These are phyloP conservation scores for Girardinus metallicus DNA, from an alignment of 2,797 vertebrate species.

Conservation along the genomic window DNA sequence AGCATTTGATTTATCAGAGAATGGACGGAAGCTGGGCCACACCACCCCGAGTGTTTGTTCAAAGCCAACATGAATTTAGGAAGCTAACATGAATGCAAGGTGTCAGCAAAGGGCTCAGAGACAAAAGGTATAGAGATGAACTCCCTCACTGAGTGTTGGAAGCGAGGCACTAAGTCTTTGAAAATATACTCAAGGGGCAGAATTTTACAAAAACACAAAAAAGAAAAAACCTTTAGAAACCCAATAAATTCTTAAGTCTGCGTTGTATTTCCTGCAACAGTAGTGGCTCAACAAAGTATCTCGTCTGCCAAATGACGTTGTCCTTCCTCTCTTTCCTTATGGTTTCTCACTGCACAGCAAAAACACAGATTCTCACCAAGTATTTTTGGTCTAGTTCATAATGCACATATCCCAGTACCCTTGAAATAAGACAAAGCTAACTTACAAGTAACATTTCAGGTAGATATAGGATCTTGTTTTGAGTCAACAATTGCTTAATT, in stretches of 20 bases:
- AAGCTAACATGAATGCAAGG: slow-evolving; percentile 75
- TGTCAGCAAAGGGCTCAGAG: slow-evolving; percentile 74
- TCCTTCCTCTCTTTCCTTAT: slow-evolving; percentile 70
- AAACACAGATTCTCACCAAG: too few species aligned
- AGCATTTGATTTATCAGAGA: slow-evolving; percentile 77
- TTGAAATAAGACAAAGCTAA: too few species aligned
- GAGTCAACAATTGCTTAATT: too few species aligned
- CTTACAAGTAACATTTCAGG: too few species aligned
- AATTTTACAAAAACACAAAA: not conserved
- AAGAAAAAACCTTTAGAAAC: not conserved
- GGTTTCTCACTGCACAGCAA: slow-evolving; percentile 58
- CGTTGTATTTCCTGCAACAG: slow-evolving; percentile 3
- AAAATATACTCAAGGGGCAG: not conserved
- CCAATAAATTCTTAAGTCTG: not conserved
- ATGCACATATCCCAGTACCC: too few species aligned
- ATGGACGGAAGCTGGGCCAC: slow-evolving; percentile 75
- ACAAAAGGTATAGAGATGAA: slow-evolving; percentile 61
- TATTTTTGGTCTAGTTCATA: too few species aligned
- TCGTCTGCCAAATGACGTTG: slow-evolving; percentile 64
- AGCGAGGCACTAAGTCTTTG: slow-evolving; percentile 33
- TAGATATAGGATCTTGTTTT: too few species aligned
- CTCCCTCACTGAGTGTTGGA: slow-evolving; percentile 49
- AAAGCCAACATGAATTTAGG: slow-evolving; percentile 77
- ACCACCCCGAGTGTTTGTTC: slow-evolving; percentile 72
- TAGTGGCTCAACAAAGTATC: slow-evolving; percentile 33